phyloP scores from a whole-genome alignment of 2,888 invertebrate genomes.

The Stegophylla sp. region DNA sequence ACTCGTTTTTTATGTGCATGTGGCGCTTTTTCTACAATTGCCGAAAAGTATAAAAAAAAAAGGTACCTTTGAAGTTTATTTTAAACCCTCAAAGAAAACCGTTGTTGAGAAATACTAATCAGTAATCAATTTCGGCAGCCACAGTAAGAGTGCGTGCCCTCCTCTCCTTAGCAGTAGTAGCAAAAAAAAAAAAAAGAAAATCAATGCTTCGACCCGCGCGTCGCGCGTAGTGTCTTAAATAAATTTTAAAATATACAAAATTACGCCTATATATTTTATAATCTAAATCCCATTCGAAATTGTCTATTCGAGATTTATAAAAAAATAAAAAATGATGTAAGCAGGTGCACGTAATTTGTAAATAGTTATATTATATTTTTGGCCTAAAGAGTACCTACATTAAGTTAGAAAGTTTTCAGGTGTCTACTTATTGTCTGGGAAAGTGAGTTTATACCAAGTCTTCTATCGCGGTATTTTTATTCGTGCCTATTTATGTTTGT shows the following conservation, averaged over 20 bases:
- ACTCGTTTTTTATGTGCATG: not conserved
- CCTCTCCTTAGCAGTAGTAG: not conserved
- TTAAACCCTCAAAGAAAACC: constrained; percentile 6
- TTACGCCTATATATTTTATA: not conserved
- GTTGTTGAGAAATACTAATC: constrained; percentile 29
- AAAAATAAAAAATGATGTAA: not conserved
- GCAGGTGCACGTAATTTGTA: not conserved
- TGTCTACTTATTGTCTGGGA: constrained; percentile 2
- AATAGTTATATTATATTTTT: too few species aligned
- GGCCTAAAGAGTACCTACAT: too few species aligned
- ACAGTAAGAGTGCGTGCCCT: not conserved
- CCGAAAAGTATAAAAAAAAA: not conserved
- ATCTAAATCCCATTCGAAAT: not conserved
- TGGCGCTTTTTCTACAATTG: not conserved
- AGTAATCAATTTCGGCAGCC: constrained; percentile 38
- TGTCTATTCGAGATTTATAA: too few species aligned
- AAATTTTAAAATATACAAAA: not conserved
- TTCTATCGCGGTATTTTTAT: not conserved
- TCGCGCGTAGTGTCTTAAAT: not conserved
- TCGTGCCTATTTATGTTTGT: not conserved
- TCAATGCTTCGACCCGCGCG: constrained; percentile 17
- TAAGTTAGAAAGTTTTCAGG: constrained; percentile 3
- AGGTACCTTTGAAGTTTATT: constrained; percentile 25
- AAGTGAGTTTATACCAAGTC: not conserved
- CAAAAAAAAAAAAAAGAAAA: constrained; percentile 43